Conservation (phyloP, 2,888 invertebrate species). For the Arenicola marina region DNA sequence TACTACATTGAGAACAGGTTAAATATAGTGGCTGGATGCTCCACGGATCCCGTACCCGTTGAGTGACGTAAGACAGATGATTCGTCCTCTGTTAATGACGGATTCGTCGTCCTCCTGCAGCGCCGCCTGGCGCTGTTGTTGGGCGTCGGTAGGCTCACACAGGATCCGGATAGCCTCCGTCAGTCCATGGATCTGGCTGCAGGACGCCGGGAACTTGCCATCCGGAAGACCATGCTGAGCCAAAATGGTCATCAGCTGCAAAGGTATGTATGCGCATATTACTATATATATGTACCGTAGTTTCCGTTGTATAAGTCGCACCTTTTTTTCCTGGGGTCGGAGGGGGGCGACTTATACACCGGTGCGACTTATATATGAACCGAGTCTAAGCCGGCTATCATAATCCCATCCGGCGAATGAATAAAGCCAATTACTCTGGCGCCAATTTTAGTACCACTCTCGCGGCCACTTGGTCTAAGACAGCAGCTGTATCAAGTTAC, state of each 20-base stretch:
- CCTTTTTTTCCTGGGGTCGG: no score
- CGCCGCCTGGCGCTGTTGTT: conserved; percentile 67
- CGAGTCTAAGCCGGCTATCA: no score
- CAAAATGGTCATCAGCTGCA: conserved; percentile 79
- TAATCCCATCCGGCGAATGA: no score
- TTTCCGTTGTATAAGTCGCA: no score
- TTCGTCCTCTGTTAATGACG: conserved; percentile 71
- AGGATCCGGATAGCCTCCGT: conserved; percentile 84
- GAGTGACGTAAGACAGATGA: conserved; percentile 88
- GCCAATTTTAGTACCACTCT: not conserved
- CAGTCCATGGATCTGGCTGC: conserved; percentile 76
- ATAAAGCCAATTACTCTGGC: no score
- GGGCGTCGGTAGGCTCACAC: conserved; percentile 79
- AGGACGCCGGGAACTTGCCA: conserved; percentile 28
- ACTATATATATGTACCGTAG: not conserved
- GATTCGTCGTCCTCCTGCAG: conserved; percentile 60
- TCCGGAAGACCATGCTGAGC: conserved; percentile 78
- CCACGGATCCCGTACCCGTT: conserved; percentile 65
- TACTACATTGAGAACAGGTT: no score
- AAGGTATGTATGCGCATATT: conserved; percentile 19
- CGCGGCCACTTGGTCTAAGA: no score
- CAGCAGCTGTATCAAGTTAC: no score
- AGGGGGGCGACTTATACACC: no score
- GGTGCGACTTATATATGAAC: no score
- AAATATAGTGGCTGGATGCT: no score